phyloP scores from a whole-genome alignment of 2,888 invertebrate genomes.

The Ophion slaviceki region DNA sequence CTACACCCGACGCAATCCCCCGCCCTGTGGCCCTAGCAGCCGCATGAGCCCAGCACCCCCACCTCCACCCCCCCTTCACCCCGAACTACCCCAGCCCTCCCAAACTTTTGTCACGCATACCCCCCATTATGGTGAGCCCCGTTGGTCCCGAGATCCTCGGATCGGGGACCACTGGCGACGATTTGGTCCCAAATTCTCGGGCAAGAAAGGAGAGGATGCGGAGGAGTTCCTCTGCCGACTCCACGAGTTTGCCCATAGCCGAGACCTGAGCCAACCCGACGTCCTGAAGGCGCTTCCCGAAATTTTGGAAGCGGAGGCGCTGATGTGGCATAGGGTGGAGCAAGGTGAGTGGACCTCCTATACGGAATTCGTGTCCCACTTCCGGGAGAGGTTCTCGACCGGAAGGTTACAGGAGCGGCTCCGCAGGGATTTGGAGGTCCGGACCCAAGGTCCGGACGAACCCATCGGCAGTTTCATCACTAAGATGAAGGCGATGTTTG shows the following conservation, averaged over 20 bases:
- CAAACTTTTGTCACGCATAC: no score
- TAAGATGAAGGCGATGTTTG: slow-evolving; percentile 3
- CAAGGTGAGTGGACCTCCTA: neutral
- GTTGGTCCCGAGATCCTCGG: no score
- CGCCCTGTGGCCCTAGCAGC: no score
- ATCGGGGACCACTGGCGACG: slow-evolving; percentile 2
- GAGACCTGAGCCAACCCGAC: neutral
- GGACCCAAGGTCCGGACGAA: slow-evolving; percentile 9
- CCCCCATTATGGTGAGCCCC: no score
- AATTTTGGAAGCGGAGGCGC: no score
- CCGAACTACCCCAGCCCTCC: no score
- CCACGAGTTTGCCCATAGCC: slow-evolving; percentile 4
- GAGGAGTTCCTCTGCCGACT: slow-evolving; percentile 24
- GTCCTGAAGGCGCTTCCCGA: no score
- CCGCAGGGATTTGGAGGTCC: neutral
- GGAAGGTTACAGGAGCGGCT: slow-evolving; percentile 4
- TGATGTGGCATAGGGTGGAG: slow-evolving; percentile 16
- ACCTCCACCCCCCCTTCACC: no score
- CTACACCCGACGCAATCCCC: no score
- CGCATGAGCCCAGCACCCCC: no score
- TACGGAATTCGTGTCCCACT: slow-evolving; percentile 9
- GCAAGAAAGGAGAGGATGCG: neutral
- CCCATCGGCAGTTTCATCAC: neutral
- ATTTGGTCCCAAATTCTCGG: slow-evolving; percentile 10
- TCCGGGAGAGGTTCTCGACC: neutral